A percentile compares a stretch with the other conserved stretches of the same genome.
Evolutionary conservation across 2,888 invertebrate genomes (phyloP).

Genomic region (Spodoptera picta): DNA sequence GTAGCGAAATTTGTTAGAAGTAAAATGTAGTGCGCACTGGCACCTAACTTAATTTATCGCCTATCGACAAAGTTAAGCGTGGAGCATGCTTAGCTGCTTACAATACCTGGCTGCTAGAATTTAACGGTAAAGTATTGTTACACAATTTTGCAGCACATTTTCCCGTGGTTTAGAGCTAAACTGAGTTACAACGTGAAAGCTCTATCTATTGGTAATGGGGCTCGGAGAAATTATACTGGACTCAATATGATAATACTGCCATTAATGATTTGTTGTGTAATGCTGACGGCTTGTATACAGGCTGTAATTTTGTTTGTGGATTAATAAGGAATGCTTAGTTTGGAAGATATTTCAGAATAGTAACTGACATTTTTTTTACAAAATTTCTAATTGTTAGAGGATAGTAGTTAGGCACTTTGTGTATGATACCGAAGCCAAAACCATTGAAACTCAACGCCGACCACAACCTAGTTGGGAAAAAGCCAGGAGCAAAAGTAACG

Average conservation of each 20-base stretch:
- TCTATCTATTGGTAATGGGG: constrained; percentile 14
- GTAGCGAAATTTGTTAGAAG: constrained; percentile 42
- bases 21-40: constrained; percentile 37
- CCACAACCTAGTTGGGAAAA: too few relatives aligned
- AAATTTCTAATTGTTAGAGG: too few relatives aligned
- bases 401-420: too few relatives aligned
- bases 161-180: constrained; percentile 21
- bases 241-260: constrained; percentile 2
- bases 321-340: too few relatives aligned
- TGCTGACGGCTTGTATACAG: too few relatives aligned
- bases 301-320: too few relatives aligned
- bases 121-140: constrained; percentile 29
- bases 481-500: too few relatives aligned
- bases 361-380: too few relatives aligned
- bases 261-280: constrained; percentile 3
- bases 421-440: too few relatives aligned
- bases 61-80: constrained; percentile 43
- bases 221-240: constrained; percentile 18
- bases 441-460: too few relatives aligned
- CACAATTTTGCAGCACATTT: constrained; percentile 31
- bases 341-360: too few relatives aligned
- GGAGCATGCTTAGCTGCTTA: constrained; percentile 34
- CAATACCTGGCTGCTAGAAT: constrained; percentile 28
- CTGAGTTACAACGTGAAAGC: constrained; percentile 16
- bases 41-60: constrained; percentile 50